Conservation (phyloP, 2,888 invertebrate genomes). For the Hartigia nigra region DNA sequence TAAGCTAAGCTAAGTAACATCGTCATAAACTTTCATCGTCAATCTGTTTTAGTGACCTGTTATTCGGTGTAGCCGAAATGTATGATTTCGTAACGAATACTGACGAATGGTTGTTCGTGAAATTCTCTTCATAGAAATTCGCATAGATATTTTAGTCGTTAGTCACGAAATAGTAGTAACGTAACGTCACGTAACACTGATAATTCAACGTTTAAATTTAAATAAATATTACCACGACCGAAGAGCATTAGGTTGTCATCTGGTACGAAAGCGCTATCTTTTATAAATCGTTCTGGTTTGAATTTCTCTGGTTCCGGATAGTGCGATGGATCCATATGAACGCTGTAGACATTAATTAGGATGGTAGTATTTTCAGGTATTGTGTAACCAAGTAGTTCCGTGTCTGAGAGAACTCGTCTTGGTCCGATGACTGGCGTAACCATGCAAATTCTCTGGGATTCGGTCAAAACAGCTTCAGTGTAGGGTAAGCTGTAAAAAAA, state of each 20-base stretch:
- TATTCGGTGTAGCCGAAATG: background rate
- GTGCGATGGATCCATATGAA: constrained; percentile 70
- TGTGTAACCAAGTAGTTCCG: constrained; percentile 69
- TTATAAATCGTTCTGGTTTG: constrained; percentile 74
- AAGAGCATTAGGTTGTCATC: constrained; percentile 60
- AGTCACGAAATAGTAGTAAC: background rate
- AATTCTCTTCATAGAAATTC: background rate
- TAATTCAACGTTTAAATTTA: constrained; percentile 37
- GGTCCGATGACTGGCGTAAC: constrained; percentile 67
- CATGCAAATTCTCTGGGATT: constrained; percentile 64
- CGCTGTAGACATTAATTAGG: constrained; percentile 69
- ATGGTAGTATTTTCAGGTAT: constrained; percentile 70
- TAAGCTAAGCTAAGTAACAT: background rate
- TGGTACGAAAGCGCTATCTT: constrained; percentile 46
- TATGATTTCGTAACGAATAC: background rate
- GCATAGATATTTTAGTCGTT: background rate
- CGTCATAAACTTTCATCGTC: background rate
- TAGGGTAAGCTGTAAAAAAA: constrained; percentile 62
- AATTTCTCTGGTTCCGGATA: constrained; percentile 75
- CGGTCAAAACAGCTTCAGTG: constrained; percentile 66
- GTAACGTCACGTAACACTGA: background rate
- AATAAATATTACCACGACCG: constrained; percentile 59
- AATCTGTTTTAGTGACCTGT: background rate
- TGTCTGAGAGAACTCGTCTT: constrained; percentile 68
- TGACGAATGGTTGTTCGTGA: background rate